A percentile compares a stretch with the other conserved stretches of the same genome.
Conservation (phyloP, 2,113 vertebrate species). For the Limnothrissa miodon region DNA sequence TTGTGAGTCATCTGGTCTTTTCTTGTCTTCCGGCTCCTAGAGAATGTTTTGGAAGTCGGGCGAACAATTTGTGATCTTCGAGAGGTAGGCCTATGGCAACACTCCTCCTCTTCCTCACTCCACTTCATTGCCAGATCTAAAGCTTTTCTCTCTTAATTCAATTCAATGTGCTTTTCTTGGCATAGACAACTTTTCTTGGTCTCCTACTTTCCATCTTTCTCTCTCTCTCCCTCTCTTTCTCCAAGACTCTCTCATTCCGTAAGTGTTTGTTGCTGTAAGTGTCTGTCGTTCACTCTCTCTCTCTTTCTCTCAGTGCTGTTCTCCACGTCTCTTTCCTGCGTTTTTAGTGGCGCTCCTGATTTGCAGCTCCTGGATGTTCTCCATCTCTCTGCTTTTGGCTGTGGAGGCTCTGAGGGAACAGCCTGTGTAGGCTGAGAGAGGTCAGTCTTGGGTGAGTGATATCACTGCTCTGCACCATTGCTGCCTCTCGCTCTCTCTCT, state of each 20-base stretch:
- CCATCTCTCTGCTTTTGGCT: conserved; percentile 49
- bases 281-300: neutral
- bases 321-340: conserved; percentile 20
- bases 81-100: conserved; percentile 1
- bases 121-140: conserved; percentile 33
- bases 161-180: conserved; percentile 71
- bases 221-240: conserved; percentile 24
- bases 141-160: conserved; percentile 63
- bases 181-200: conserved; percentile 28
- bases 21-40: neutral
- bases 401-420: conserved; percentile 59
- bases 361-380: conserved; percentile 65
- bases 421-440: conserved; percentile 57
- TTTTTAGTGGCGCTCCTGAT: conserved; percentile 63
- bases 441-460: conserved; percentile 72
- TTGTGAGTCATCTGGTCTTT: neutral
- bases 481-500: neutral
- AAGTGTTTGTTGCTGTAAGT: too few relatives aligned
- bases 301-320: conserved; percentile 33
- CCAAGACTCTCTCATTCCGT: neutral
- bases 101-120: conserved; percentile 30
- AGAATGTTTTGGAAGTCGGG: neutral
- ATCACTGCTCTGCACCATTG: conserved; percentile 50
- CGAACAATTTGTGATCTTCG: neutral
- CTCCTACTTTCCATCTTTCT: conserved; percentile 26